Percentiles rank a stretch among this genome's conserved stretches.
phyloP scores from a whole-genome alignment of 1,140 invertebrate species.

The Zaprionus lachaisei region DNA sequence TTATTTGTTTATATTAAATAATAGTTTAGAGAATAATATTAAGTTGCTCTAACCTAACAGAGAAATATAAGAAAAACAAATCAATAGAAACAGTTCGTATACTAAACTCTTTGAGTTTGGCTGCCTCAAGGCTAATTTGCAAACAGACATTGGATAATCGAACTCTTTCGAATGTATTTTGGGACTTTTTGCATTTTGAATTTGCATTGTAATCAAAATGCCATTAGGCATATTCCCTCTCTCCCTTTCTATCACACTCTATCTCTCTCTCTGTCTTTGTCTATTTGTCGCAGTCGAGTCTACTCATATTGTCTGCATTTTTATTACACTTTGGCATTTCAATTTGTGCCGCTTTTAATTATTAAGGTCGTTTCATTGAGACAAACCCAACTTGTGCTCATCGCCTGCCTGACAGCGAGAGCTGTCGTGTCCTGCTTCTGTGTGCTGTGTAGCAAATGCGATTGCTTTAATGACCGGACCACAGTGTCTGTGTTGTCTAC shows the following conservation, averaged over 20 bases:
- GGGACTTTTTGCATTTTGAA: conserved; percentile 26
- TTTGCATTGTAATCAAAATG: conserved; percentile 72
- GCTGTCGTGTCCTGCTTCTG: conserved; percentile 12
- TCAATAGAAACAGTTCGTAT: not conserved
- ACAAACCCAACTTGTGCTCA: not conserved
- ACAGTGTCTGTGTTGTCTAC: not conserved
- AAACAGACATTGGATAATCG: conserved; percentile 33
- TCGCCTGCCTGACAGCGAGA: conserved; percentile 18
- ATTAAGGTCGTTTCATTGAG: conserved; percentile 16
- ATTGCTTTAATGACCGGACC: conserved; percentile 31
- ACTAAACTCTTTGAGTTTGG: not conserved
- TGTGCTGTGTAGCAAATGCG: not conserved
- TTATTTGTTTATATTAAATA: too few species aligned
- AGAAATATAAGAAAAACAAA: not conserved
- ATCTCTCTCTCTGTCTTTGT: conserved; percentile 4
- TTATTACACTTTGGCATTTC: conserved; percentile 31
- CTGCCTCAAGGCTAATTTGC: conserved; percentile 18
- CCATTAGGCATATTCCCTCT: conserved; percentile 54
- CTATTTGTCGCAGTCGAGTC: not conserved
- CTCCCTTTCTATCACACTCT: not conserved
- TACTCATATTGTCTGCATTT: not conserved
- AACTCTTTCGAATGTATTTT: conserved; percentile 44
- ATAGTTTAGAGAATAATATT: too few species aligned
- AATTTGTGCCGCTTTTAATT: conserved; percentile 35
- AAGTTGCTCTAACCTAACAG: not conserved